These are phyloP conservation scores for Brachionus asplanchnoidis DNA, from an alignment of 1,140 invertebrate species.

Conservation along the genomic window DNA sequence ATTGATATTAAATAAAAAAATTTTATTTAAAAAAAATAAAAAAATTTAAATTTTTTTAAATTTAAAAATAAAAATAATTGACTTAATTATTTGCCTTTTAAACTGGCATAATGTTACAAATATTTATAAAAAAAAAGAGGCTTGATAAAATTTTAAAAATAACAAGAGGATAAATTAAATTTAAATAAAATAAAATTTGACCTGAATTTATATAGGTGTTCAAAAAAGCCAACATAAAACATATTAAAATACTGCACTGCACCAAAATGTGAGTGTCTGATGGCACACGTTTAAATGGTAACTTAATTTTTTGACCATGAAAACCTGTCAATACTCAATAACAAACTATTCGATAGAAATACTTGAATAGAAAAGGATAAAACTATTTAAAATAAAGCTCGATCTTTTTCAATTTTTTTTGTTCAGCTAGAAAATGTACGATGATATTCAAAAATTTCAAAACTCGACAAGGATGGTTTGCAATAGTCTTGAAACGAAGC, in stretches of 20 bases:
- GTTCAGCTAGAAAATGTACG: conserved; percentile 11
- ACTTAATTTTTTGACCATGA: background rate
- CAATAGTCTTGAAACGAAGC: conserved; percentile 7
- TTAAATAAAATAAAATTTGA: background rate
- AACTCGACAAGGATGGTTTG: conserved; percentile 34
- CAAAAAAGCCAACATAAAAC: background rate
- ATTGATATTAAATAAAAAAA: too few relatives aligned
- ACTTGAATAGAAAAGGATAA: conserved; percentile 18
- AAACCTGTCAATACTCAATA: background rate
- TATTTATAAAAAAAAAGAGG: background rate
- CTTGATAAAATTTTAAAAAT: background rate
- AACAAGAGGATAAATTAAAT: background rate
- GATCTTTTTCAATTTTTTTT: background rate
- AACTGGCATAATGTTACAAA: background rate
- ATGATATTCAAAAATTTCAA: conserved; percentile 30
- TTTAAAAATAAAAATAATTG: background rate
- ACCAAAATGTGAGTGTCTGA: background rate
- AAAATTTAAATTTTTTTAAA: background rate
- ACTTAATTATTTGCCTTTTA: background rate
- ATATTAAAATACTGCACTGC: background rate
- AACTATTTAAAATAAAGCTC: background rate
- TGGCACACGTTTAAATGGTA: background rate
- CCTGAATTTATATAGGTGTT: background rate
- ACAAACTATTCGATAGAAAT: background rate
- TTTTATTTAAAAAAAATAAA: too few relatives aligned